phyloP scores from a whole-genome alignment of 2,797 vertebrate genomes.

The Todus mexicanus region DNA sequence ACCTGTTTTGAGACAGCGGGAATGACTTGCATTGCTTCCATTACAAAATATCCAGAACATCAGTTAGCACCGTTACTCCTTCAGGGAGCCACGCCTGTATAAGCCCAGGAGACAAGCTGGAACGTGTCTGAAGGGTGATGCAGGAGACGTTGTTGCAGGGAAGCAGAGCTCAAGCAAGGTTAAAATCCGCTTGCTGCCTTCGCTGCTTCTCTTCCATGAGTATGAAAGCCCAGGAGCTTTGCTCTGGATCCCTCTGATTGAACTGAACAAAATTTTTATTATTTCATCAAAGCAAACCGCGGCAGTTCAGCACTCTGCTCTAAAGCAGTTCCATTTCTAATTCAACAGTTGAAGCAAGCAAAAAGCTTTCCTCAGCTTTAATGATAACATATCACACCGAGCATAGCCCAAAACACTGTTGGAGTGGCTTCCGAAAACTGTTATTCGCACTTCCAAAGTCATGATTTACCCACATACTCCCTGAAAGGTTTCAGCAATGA shows the following conservation, averaged over 20 bases:
- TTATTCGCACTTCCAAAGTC: background rate
- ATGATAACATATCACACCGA: background rate
- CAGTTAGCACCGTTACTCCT: background rate
- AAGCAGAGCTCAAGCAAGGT: background rate
- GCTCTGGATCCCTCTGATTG: background rate
- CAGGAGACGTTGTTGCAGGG: rapidly evolving
- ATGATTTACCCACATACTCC: background rate
- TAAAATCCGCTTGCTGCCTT: background rate
- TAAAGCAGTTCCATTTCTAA: background rate
- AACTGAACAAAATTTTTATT: background rate
- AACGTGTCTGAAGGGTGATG: background rate
- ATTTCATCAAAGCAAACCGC: background rate
- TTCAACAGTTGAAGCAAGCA: background rate
- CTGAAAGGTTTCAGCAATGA: background rate
- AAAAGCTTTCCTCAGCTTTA: background rate
- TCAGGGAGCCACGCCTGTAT: background rate
- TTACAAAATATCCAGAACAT: background rate
- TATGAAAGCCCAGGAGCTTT: background rate
- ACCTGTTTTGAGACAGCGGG: background rate
- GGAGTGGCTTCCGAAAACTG: background rate
- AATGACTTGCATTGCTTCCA: background rate
- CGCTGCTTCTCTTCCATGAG: background rate
- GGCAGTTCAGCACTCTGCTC: background rate
- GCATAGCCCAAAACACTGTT: background rate
- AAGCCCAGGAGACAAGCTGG: background rate